Evolutionary conservation across 2,888 invertebrate species (phyloP).

Genomic region (Drosophila monieri): DNA sequence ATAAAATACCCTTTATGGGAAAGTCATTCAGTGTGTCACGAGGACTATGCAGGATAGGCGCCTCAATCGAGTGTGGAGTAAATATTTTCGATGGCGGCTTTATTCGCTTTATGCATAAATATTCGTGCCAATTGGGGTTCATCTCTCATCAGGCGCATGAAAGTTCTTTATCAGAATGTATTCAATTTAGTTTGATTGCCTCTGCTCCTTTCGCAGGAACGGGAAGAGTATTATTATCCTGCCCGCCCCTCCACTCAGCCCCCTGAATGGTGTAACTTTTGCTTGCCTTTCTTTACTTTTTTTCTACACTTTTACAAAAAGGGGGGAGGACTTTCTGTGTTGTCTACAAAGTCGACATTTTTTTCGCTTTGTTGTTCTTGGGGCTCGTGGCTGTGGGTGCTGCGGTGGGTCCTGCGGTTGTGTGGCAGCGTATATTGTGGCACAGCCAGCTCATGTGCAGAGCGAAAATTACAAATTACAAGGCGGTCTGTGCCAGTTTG

Average conservation of each 20-base stretch:
- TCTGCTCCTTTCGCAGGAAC: background rate
- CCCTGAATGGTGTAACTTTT: constrained; percentile 3
- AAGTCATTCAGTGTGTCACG: background rate
- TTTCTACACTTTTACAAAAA: background rate
- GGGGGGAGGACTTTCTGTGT: background rate
- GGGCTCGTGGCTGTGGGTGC: constrained; percentile 23
- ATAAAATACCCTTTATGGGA: constrained; percentile 50
- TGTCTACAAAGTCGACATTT: constrained; percentile 23
- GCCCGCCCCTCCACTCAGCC: background rate
- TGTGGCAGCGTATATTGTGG: constrained; percentile 14
- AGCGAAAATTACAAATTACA: constrained; percentile 56
- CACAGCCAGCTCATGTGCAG: constrained; percentile 18
- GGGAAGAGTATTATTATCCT: constrained; percentile 29
- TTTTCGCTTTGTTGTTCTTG: constrained; percentile 36
- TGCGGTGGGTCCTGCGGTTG: constrained; percentile 44
- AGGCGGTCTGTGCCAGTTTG: constrained; percentile 63
- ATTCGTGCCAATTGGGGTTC: constrained; percentile 7
- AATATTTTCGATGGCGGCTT: constrained; percentile 1
- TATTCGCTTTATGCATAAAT: constrained; percentile 8
- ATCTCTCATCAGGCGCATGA: background rate
- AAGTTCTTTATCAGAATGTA: constrained; percentile 22
- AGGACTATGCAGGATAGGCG: background rate
- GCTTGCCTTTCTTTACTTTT: background rate
- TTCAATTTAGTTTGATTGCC: constrained; percentile 41
- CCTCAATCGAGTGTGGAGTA: background rate